Evolutionary conservation across 2,113 vertebrate genomes (phyloP).

Genomic region (Cinclus cinclus): DNA sequence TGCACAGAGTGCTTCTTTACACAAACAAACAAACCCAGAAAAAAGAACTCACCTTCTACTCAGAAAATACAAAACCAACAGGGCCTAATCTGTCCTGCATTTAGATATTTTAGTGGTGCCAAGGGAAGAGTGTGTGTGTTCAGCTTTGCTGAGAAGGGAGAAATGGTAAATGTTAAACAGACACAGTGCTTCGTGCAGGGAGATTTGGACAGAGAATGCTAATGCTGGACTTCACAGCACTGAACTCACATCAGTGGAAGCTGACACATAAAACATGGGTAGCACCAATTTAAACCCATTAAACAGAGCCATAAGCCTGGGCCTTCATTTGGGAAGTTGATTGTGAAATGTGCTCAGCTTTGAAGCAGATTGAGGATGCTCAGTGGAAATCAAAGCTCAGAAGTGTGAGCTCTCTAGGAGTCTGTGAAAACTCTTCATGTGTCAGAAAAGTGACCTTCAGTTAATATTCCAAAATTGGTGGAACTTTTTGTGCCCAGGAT

Average conservation of each 20-base stretch:
- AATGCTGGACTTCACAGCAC: background rate
- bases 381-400: background rate
- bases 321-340: background rate
- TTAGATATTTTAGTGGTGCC: background rate
- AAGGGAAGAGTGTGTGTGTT: background rate
- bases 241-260: background rate
- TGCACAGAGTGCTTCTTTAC: background rate
- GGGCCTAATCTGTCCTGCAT: background rate
- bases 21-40: background rate
- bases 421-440: background rate
- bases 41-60: background rate
- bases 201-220: background rate
- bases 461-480: background rate
- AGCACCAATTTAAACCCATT: background rate
- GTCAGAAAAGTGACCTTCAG: background rate
- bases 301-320: background rate
- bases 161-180: background rate
- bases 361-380: background rate
- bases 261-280: background rate
- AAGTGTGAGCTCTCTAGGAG: background rate
- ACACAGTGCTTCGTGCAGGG: background rate
- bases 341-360: background rate
- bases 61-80: background rate
- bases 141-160: background rate
- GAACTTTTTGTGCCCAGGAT: background rate